These are phyloP conservation scores for Melangyna quadrimaculata DNA, from an alignment of 2,888 invertebrate genomes.

Conservation along the genomic window DNA sequence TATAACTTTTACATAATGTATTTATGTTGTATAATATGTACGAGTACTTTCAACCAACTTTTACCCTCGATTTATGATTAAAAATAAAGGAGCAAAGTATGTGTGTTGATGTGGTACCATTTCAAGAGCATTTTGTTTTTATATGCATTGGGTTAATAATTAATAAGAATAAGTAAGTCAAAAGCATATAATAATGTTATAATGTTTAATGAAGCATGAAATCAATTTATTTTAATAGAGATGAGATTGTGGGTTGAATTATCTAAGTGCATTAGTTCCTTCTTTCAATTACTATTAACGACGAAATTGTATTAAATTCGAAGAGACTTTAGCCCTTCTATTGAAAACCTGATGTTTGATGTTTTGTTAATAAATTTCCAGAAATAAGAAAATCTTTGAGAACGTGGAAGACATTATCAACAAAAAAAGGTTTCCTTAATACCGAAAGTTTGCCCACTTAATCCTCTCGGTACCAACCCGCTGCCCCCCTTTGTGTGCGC, in stretches of 20 bases:
- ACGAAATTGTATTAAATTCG: background rate
- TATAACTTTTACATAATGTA: background rate
- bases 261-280: background rate
- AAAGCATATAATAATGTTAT: background rate
- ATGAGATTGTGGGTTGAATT: background rate
- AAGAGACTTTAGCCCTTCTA: background rate
- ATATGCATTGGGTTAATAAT: constrained; percentile 39
- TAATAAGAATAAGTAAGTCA: constrained; percentile 21
- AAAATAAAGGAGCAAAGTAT: constrained; percentile 8
- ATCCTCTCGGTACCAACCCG: too few species aligned
- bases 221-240: background rate
- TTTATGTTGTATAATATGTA: background rate
- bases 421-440: too few species aligned
- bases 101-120: background rate
- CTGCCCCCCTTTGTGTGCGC: too few species aligned
- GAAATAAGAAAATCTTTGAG: too few species aligned
- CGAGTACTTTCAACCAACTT: background rate
- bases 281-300: background rate
- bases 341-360: too few species aligned
- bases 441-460: too few species aligned
- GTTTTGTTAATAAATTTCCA: too few species aligned
- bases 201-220: constrained; percentile 38
- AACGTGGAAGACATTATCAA: too few species aligned
- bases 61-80: background rate
- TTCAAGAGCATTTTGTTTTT: constrained; percentile 19